Evolutionary conservation across 2,888 invertebrate species (phyloP).

Genomic region (Amaurobius ferox): DNA sequence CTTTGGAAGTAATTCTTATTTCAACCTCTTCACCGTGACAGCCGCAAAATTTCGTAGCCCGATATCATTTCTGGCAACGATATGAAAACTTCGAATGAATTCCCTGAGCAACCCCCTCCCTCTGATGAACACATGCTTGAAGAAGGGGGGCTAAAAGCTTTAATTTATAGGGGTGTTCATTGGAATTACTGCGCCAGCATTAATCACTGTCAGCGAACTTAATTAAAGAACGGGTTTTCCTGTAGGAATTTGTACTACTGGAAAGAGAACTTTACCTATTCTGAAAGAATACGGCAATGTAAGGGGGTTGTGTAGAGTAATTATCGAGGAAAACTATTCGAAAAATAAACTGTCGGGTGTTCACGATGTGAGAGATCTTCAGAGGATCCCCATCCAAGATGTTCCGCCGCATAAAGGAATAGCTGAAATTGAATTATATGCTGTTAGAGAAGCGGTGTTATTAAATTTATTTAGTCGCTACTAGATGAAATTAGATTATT

Average conservation of each 20-base stretch:
- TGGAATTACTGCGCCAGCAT: background rate
- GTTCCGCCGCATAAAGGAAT: no score
- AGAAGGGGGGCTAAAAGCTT: background rate
- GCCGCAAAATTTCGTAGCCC: slow-evolving; percentile 9
- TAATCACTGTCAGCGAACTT: slow-evolving; percentile 16
- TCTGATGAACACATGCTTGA: slow-evolving; percentile 4
- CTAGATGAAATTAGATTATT: no score
- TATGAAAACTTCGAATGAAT: slow-evolving; percentile 14
- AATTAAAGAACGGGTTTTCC: slow-evolving; percentile 18
- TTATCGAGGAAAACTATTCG: background rate
- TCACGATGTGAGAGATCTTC: background rate
- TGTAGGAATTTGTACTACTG: background rate
- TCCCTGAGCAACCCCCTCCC: background rate
- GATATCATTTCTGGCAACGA: slow-evolving; percentile 6
- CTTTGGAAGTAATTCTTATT: background rate
- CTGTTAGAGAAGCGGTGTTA: no score
- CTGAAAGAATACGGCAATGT: background rate
- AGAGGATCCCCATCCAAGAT: background rate
- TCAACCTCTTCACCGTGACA: background rate
- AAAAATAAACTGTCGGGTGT: background rate
- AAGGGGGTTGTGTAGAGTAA: background rate
- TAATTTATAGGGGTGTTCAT: slow-evolving; percentile 1
- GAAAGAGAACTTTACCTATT: slow-evolving; percentile 14
- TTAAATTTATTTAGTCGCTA: no score
- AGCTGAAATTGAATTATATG: no score